Evolutionary conservation across 2,888 invertebrate genomes (phyloP).

Genomic region (Ectropis crepuscularia): DNA sequence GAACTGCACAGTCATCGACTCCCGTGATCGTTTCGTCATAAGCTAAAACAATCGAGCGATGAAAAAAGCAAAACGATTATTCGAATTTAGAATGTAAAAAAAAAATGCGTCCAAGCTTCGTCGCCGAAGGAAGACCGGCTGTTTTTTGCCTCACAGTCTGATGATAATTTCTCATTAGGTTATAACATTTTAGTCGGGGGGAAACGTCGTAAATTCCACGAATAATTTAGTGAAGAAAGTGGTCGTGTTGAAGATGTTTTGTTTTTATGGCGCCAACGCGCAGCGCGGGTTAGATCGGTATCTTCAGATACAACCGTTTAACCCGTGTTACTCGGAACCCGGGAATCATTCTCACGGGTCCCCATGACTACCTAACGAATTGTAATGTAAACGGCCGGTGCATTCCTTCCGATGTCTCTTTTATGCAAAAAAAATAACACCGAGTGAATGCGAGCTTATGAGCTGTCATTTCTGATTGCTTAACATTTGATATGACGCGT

Average conservation of each 20-base stretch:
- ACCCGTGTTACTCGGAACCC: slow-evolving; percentile 81
- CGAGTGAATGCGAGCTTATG: slow-evolving; percentile 7
- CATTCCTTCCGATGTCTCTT: slow-evolving; percentile 47
- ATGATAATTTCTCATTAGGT: slow-evolving; percentile 85
- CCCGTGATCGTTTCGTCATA: slow-evolving; percentile 66
- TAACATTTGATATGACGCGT: slow-evolving; percentile 25
- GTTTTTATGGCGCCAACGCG: slow-evolving; percentile 84
- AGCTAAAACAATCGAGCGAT: slow-evolving; percentile 76
- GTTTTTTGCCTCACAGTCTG: slow-evolving; percentile 72
- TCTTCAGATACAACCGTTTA: slow-evolving; percentile 82
- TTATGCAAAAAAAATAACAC: slow-evolving; percentile 33
- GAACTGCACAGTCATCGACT: slow-evolving; percentile 76
- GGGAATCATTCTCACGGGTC: slow-evolving; percentile 78
- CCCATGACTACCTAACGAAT: slow-evolving; percentile 71
- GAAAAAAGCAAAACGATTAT: slow-evolving; percentile 71
- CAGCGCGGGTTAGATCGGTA: slow-evolving; percentile 82
- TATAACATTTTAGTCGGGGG: slow-evolving; percentile 81
- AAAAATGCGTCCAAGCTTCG: slow-evolving; percentile 70
- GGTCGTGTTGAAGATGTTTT: slow-evolving; percentile 80
- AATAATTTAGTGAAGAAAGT: slow-evolving; percentile 84
- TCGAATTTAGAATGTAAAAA: slow-evolving; percentile 73
- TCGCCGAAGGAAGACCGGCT: slow-evolving; percentile 56
- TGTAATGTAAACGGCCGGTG: slow-evolving; percentile 69
- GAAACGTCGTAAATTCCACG: slow-evolving; percentile 83
- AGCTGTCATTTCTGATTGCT: slow-evolving; percentile 14